phyloP scores from a whole-genome alignment of 2,797 vertebrate genomes.

The Scyliorhinus canicula region DNA sequence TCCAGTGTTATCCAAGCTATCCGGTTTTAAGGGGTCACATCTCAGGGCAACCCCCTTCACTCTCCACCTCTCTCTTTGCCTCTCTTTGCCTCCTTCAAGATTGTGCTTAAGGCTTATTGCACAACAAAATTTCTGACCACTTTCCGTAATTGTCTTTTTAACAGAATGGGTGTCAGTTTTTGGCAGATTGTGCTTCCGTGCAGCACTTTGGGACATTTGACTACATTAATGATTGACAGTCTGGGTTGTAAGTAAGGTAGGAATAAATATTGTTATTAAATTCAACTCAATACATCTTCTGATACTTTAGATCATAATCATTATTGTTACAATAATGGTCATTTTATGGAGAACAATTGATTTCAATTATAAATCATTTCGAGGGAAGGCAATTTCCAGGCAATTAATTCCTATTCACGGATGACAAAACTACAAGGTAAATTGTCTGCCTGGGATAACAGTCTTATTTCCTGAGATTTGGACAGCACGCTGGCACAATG shows the following conservation, averaged over 20 bases:
- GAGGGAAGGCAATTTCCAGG: background rate
- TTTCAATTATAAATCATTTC: background rate
- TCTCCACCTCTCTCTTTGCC: background rate
- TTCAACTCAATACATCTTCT: background rate
- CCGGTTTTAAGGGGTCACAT: no score
- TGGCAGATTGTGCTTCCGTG: background rate
- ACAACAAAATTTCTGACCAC: background rate
- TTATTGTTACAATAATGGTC: slow-evolving; percentile 4
- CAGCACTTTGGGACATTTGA: background rate
- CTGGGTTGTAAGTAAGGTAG: background rate
- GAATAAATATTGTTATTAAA: background rate
- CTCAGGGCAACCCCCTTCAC: no score
- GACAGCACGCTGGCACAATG: no score
- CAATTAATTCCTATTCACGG: slow-evolving; percentile 15
- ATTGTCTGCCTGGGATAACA: background rate
- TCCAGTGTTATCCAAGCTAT: no score
- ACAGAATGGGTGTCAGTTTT: background rate
- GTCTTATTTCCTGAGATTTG: background rate
- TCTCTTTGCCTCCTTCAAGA: background rate
- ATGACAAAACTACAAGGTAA: background rate
- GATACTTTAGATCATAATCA: background rate
- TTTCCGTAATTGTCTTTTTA: background rate
- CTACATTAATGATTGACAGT: background rate
- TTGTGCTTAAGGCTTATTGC: background rate
- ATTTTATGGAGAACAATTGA: background rate